phyloP scores from a whole-genome alignment of 2,888 invertebrate species.

The Caenorhabditis panamensis region DNA sequence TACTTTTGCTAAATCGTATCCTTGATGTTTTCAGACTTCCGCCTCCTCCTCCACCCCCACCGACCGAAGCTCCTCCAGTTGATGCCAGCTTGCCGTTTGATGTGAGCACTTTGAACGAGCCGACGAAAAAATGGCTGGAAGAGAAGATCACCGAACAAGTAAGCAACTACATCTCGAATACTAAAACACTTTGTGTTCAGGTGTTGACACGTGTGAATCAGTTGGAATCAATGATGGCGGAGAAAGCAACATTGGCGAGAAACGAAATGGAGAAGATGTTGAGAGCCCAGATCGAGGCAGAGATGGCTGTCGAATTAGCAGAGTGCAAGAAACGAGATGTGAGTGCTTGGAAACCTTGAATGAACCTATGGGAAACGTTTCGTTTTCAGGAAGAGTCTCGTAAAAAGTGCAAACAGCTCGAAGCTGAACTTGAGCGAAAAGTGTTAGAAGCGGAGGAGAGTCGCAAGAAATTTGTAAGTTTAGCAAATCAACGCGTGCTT shows the following conservation, averaged over 20 bases:
- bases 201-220: conserved; percentile 67
- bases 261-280: conserved; percentile 75
- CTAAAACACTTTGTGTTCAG: no score
- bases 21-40: conserved; percentile 27
- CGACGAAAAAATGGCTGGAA: conserved; percentile 74
- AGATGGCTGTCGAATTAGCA: conserved; percentile 78
- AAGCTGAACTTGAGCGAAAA: conserved; percentile 71
- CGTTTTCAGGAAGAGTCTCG: conserved; percentile 74
- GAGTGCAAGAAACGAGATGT: conserved; percentile 82
- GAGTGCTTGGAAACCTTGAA: conserved; percentile 6
- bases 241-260: conserved; percentile 64
- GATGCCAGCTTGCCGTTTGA: conserved; percentile 64
- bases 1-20: no score
- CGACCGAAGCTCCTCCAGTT: conserved; percentile 19
- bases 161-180: conserved; percentile 9
- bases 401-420: conserved; percentile 71
- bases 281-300: conserved; percentile 77
- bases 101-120: conserved; percentile 67
- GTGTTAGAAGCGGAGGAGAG: conserved; percentile 74
- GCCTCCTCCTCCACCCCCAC: conserved; percentile 35
- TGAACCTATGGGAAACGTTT: not conserved
- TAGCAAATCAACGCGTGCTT: not conserved
- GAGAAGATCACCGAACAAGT: conserved; percentile 75
- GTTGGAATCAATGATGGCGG: conserved; percentile 69
- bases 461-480: conserved; percentile 76